A percentile compares a stretch with the other conserved stretches of the same genome.
Evolutionary conservation across 2,888 invertebrate genomes (phyloP).

Genomic region (Bedellia somnulentella): DNA sequence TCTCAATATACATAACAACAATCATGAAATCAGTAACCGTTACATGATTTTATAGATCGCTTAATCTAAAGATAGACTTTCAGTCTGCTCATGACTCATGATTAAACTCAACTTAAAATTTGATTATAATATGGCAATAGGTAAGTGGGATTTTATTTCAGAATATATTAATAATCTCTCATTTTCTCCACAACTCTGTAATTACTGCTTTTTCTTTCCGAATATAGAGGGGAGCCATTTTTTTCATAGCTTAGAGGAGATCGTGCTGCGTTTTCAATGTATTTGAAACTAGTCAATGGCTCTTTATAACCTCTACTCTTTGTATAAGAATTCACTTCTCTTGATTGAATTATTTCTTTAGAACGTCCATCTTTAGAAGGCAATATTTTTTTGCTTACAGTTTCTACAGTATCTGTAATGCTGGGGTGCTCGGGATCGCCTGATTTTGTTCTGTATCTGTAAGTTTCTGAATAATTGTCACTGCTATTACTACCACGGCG

Average conservation of each 20-base stretch:
- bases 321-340: slow-evolving; percentile 70
- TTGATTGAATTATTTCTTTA: slow-evolving; percentile 70
- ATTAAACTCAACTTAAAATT: no score
- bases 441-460: slow-evolving; percentile 67
- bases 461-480: slow-evolving; percentile 72
- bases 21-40: slow-evolving; percentile 27
- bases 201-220: slow-evolving; percentile 46
- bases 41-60: slow-evolving; percentile 24
- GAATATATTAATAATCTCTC: slow-evolving; percentile 41
- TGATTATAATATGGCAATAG: slow-evolving; percentile 38
- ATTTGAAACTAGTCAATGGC: slow-evolving; percentile 50
- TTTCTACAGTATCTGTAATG: slow-evolving; percentile 72
- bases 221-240: slow-evolving; percentile 31
- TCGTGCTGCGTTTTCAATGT: slow-evolving; percentile 55
- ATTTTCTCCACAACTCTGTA: slow-evolving; percentile 48
- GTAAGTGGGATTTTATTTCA: slow-evolving; percentile 8
- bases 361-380: slow-evolving; percentile 66
- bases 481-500: slow-evolving; percentile 69
- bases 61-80: slow-evolving; percentile 28
- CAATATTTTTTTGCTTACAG: slow-evolving; percentile 68
- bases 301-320: slow-evolving; percentile 62
- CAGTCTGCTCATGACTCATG: slow-evolving; percentile 46
- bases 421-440: slow-evolving; percentile 69
- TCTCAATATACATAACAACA: slow-evolving; percentile 32
- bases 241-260: slow-evolving; percentile 34